These are phyloP conservation scores for Drosophila nigrodunni DNA, from an alignment of 1,140 invertebrate genomes.

Conservation along the genomic window DNA sequence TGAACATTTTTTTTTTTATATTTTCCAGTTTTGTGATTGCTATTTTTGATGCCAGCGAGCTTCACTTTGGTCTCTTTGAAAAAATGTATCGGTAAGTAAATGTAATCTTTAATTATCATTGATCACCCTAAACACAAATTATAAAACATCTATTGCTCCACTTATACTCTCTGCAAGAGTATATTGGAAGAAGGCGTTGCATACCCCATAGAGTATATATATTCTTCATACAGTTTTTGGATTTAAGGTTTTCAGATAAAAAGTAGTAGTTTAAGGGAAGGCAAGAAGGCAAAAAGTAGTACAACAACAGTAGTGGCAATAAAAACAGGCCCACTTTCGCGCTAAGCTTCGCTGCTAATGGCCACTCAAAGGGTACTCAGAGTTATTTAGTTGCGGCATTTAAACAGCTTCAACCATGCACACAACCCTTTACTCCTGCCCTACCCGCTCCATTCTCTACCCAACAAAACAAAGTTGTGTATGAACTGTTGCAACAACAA, in stretches of 20 bases:
- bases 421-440: neutral
- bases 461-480: conserved; percentile 58
- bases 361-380: conserved; percentile 80
- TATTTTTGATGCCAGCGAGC: no score
- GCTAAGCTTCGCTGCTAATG: conserved; percentile 72
- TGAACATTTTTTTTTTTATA: no score
- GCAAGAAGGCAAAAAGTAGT: conserved; percentile 11
- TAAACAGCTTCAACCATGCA: conserved; percentile 47
- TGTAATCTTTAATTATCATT: no score
- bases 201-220: no score
- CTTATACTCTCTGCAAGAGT: no score
- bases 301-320: conserved; percentile 43
- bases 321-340: conserved; percentile 65
- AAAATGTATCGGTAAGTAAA: no score
- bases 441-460: no score
- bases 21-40: no score
- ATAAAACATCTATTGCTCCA: no score
- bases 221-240: neutral
- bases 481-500: conserved; percentile 46
- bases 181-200: no score
- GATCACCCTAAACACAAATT: no score
- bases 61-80: no score
- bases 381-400: conserved; percentile 81
- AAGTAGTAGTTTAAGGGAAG: conserved; percentile 1
- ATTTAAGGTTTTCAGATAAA: neutral